Base-by-base conservation (phyloP, 92 coral and sea anemone species). In the Anthopleura xanthogrammica region DNA sequence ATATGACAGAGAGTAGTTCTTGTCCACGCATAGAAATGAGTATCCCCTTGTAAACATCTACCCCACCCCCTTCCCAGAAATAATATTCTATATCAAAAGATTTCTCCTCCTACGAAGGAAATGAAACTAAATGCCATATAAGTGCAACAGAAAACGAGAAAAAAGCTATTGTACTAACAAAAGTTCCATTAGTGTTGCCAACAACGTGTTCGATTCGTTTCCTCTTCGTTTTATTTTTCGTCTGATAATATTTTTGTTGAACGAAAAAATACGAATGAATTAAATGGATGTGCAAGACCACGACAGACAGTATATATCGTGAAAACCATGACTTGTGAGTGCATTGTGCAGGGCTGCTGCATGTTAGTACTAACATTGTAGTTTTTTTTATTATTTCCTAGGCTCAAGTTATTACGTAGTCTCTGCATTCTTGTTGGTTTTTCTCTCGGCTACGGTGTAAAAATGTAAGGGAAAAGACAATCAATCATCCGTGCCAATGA, bases 161-260 rank as follows among this genome's bases (percentile, higher is more conserved):
- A 75, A 42, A 43, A 6, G 42, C 4, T 11, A 39, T 17, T 19
- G 13, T 78, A 78, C 81, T 78, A 78, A 78, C 81, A 78, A 78
- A 78, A 78, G 81, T 70, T 20, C 71, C 72, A 9, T 78, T 78
- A 36, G 22, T 29, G 36, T 78, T 55, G 40, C 29, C 70, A 46
- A 5, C 39, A 16, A 24, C 17, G 39, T 48, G 3, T 52, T 52
- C 52, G n/a, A 50, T 16, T 78, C 14, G 9, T 52, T 16, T 23
- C 19, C 10, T 55, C 52, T 55, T 58, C 19, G 64, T 16, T 58
- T 58, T 58, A 58, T 58, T 58, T 58, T 58, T 58, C 7, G 13
- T 58, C 64, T 58, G n/a, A 14, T 12, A 14, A 58, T 16, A 14
- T 58, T 12, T 58, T 16, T 46, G 0, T 46, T 46, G 50, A 46